A percentile compares a stretch with the other conserved stretches of the same genome.
Conservation (phyloP, 2,888 invertebrate genomes). For the Plebejus argus region DNA sequence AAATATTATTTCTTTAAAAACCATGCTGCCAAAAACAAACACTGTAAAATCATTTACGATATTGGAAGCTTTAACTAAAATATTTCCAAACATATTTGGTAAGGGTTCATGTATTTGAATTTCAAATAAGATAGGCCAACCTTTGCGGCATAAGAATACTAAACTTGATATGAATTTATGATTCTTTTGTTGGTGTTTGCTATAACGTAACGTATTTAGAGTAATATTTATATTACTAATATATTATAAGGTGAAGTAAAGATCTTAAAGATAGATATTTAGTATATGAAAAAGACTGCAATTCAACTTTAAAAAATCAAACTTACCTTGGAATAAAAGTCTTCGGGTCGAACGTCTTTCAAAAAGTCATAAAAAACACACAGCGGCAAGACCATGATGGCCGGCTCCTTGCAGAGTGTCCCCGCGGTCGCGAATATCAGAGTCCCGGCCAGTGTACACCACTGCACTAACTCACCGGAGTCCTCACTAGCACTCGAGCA, state of each 20-base stretch:
- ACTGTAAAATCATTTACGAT: slow-evolving; percentile 2
- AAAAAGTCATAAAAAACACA: slow-evolving; percentile 94
- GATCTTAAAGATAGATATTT: neutral
- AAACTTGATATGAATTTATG: neutral
- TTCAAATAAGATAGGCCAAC: slow-evolving; percentile 13
- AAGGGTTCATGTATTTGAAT: slow-evolving; percentile 19
- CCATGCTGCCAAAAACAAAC: neutral
- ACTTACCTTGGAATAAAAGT: slow-evolving; percentile 80
- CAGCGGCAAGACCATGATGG: slow-evolving; percentile 93
- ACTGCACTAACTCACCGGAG: slow-evolving; percentile 70
- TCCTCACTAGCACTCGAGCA: slow-evolving; percentile 71
- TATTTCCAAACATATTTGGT: slow-evolving; percentile 12
- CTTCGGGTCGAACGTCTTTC: slow-evolving; percentile 75
- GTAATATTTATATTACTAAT: neutral
- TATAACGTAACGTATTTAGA: neutral
- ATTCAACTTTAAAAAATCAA: neutral
- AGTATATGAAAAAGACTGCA: neutral
- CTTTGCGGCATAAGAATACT: slow-evolving; percentile 15
- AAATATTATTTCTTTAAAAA: neutral
- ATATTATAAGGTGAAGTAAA: neutral
- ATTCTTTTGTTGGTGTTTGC: neutral
- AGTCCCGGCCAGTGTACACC: slow-evolving; percentile 82
- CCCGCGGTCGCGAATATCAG: slow-evolving; percentile 87
- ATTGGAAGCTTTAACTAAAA: neutral
- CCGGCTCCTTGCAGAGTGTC: slow-evolving; percentile 97